A percentile compares a stretch with the other conserved stretches of the same genome.
Conservation (phyloP, 2,797 vertebrate species). For the Pogonophryne albipinna region DNA sequence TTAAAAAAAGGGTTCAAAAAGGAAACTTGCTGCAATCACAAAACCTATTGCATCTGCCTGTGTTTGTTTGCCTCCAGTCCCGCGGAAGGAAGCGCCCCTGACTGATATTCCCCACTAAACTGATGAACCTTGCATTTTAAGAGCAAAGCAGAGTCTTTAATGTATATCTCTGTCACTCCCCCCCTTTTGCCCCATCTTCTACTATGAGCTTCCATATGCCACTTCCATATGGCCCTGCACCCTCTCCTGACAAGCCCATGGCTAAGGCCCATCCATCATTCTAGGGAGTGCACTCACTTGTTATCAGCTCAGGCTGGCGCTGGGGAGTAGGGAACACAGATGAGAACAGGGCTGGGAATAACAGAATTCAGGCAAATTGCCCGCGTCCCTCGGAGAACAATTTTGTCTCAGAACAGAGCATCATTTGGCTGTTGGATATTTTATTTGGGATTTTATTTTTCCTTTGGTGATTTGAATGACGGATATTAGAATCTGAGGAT, state of each 20-base stretch:
- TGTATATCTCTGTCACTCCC: conserved; percentile 88
- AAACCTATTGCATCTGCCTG: conserved; percentile 68
- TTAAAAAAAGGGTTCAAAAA: conserved; percentile 24
- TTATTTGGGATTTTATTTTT: conserved; percentile 44
- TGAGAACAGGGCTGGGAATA: conserved; percentile 66
- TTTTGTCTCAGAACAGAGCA: conserved; percentile 64
- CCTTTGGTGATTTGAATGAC: conserved; percentile 47
- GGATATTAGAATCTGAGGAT: conserved; percentile 50
- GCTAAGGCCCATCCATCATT: conserved; percentile 87
- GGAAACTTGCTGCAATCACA: conserved; percentile 44
- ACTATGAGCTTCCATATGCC: conserved; percentile 88
- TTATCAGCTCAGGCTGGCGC: conserved; percentile 84
- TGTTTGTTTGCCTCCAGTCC: conserved; percentile 75
- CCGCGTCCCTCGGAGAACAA: conserved; percentile 51
- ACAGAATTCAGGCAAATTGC: conserved; percentile 73
- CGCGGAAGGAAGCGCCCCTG: conserved; percentile 72
- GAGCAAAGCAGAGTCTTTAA: conserved; percentile 85
- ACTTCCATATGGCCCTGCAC: conserved; percentile 88
- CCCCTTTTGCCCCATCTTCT: conserved; percentile 82
- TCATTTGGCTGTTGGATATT: conserved; percentile 61
- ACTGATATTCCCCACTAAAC: conserved; percentile 82
- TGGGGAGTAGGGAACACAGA: conserved; percentile 74
- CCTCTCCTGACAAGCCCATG: conserved; percentile 86
- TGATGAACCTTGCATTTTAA: conserved; percentile 87
- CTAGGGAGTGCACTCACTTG: conserved; percentile 82